Evolutionary conservation across 2,797 vertebrate species (phyloP).

Genomic region (Falco berigora): DNA sequence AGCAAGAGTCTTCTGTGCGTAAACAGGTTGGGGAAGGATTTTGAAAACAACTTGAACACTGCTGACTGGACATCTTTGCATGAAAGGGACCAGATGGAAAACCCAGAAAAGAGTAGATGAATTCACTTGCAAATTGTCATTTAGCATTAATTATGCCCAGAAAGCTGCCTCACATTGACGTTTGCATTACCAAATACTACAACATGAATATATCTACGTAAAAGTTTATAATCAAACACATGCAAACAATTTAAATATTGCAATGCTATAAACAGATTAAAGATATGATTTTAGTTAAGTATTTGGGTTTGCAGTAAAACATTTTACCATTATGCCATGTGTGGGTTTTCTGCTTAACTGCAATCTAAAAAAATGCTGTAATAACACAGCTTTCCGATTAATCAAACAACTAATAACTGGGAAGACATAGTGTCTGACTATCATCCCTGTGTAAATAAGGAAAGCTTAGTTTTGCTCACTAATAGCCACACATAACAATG

Average conservation of each 20-base stretch:
- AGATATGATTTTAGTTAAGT: conserved; percentile 35
- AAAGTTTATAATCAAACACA: conserved; percentile 61
- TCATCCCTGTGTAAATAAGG: conserved; percentile 59
- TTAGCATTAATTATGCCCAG: conserved; percentile 58
- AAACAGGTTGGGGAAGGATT: background rate
- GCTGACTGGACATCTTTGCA: conserved; percentile 59
- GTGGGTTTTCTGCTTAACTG: conserved; percentile 45
- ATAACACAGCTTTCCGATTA: conserved; percentile 55
- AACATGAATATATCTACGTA: background rate
- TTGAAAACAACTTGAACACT: conserved; percentile 11
- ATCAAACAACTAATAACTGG: conserved; percentile 57
- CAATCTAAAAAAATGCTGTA: conserved; percentile 5
- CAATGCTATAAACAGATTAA: conserved; percentile 56
- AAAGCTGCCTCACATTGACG: conserved; percentile 38
- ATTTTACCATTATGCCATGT: background rate
- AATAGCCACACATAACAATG: conserved; percentile 33
- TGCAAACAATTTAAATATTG: conserved; percentile 33
- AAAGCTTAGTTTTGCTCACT: conserved; percentile 45
- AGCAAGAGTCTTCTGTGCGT: background rate
- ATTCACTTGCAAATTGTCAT: conserved; percentile 61
- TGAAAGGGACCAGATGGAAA: conserved; percentile 68
- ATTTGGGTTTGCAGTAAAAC: conserved; percentile 41
- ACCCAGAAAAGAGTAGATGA: conserved; percentile 41
- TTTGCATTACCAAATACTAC: conserved; percentile 41
- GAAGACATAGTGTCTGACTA: background rate